Conservation (phyloP, 2,888 invertebrate species). For the Archips xylosteana region DNA sequence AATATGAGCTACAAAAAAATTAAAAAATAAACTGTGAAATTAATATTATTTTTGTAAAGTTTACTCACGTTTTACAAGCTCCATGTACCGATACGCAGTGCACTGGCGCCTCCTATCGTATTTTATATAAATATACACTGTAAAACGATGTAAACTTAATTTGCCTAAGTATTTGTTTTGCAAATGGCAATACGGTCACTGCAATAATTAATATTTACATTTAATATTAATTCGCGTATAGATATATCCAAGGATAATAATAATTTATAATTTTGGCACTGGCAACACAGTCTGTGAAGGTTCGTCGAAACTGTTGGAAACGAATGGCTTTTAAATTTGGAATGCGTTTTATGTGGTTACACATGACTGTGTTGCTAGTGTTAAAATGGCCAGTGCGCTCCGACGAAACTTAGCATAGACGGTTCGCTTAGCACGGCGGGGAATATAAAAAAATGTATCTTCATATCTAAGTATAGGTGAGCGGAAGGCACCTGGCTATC, state of each 20-base stretch:
- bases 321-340: conserved; percentile 24
- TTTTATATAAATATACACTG: conserved; percentile 35
- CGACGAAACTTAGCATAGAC: conserved; percentile 29
- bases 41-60: conserved; percentile 21
- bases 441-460: conserved; percentile 44
- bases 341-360: background rate
- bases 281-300: conserved; percentile 31
- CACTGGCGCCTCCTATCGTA: conserved; percentile 35
- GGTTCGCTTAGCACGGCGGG: conserved; percentile 69
- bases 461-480: conserved; percentile 53
- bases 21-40: background rate
- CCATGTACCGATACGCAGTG: background rate
- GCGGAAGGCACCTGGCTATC: conserved; percentile 43
- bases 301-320: conserved; percentile 17
- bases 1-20: conserved; percentile 25
- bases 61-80: conserved; percentile 24
- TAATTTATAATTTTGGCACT: conserved; percentile 12
- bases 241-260: conserved; percentile 24
- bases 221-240: conserved; percentile 42
- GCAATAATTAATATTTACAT: conserved; percentile 45
- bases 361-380: conserved; percentile 37
- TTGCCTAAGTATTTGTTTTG: conserved; percentile 43
- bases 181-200: conserved; percentile 44
- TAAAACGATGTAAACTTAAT: conserved; percentile 32
- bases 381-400: conserved; percentile 21